Conservation (phyloP, 2,797 vertebrate genomes). For the Leontopithecus rosalia region DNA sequence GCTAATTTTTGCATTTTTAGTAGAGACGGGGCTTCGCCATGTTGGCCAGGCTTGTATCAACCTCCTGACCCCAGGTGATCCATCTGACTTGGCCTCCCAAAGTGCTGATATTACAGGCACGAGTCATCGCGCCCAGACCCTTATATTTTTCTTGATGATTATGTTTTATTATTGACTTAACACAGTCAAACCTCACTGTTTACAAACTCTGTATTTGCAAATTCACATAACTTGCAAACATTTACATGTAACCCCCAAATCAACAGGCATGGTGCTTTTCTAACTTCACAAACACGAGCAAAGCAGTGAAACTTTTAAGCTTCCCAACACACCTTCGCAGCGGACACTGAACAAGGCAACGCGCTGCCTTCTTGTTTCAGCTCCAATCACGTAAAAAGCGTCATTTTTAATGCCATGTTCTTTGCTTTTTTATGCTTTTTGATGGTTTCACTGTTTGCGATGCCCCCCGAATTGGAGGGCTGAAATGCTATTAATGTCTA, state of each 20-base stretch:
- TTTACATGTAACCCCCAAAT: not conserved
- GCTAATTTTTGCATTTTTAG: no score
- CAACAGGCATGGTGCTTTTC: accelerated
- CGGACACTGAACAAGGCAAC: not conserved
- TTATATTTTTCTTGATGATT: not conserved
- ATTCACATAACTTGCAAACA: not conserved
- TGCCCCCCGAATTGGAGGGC: not conserved
- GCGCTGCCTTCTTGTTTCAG: not conserved
- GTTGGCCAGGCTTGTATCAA: no score
- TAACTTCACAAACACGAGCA: not conserved
- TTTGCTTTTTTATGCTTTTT: not conserved
- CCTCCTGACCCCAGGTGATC: no score
- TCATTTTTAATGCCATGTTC: not conserved
- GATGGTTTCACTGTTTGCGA: not conserved
- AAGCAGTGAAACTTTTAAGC: not conserved
- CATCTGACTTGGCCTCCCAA: no score
- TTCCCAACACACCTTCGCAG: not conserved
- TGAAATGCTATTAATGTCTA: not conserved
- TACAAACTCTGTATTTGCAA: not conserved
- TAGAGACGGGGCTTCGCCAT: no score
- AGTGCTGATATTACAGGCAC: no score
- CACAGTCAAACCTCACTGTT: not conserved
- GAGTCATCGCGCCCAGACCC: no score
- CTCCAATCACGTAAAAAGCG: not conserved
- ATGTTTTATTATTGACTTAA: not conserved